Conservation (phyloP, 2,113 vertebrate species). For the Numenius arquata region DNA sequence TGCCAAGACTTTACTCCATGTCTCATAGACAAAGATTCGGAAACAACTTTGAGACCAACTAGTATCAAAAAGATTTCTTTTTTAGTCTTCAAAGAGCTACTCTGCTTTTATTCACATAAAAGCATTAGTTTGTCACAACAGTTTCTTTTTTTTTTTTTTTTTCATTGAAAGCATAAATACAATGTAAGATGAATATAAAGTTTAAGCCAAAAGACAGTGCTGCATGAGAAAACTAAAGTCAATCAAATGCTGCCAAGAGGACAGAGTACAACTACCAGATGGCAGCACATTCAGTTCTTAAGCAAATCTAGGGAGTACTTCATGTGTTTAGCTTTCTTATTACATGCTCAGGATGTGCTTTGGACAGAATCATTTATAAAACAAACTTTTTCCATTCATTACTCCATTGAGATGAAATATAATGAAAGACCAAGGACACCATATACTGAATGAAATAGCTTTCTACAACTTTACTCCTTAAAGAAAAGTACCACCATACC, state of each 20-base stretch:
- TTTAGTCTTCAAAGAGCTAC: background rate
- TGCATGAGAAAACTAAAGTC: background rate
- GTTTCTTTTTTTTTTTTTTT: background rate
- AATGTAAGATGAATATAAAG: background rate
- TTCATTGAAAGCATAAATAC: background rate
- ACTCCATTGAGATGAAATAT: background rate
- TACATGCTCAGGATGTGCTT: conserved; percentile 28
- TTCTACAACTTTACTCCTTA: background rate
- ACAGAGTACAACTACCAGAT: conserved; percentile 41
- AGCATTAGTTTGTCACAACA: background rate
- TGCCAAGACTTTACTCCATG: background rate
- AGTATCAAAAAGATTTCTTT: background rate
- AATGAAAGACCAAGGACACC: background rate
- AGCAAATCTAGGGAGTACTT: conserved; percentile 3
- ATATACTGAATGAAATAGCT: background rate
- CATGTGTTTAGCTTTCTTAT: conserved; percentile 18
- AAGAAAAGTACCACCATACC: background rate
- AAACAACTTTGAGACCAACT: background rate
- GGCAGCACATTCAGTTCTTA: conserved; percentile 50
- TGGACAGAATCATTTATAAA: conserved; percentile 27
- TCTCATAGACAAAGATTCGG: background rate
- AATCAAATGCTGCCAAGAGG: background rate
- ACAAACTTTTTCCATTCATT: conserved; percentile 23
- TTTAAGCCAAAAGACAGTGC: background rate
- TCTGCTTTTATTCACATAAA: background rate